Conservation (phyloP, 2,888 invertebrate species). For the Aspidiotus rigidus region DNA sequence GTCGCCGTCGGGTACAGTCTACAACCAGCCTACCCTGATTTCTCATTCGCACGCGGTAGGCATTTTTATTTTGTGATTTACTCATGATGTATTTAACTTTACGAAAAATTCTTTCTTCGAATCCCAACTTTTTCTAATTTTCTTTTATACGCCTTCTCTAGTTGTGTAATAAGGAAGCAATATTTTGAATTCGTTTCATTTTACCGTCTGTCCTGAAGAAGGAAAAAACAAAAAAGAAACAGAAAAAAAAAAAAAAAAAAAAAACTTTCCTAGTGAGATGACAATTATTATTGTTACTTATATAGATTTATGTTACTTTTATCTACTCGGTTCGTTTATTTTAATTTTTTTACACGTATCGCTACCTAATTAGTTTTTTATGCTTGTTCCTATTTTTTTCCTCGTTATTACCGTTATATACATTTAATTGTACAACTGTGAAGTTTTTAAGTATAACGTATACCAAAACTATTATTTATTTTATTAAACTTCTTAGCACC, state of each 20-base stretch:
- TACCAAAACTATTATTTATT: not conserved
- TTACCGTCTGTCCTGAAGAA: not conserved
- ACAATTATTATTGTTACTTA: slow-evolving; percentile 5
- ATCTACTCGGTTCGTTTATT: not conserved
- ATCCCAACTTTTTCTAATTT: not conserved
- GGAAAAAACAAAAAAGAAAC: not conserved
- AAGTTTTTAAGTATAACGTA: not conserved
- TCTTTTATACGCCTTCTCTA: slow-evolving; percentile 22
- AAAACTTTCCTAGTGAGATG: slow-evolving; percentile 17
- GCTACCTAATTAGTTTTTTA: slow-evolving; percentile 14
- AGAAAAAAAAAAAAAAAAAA: not conserved
- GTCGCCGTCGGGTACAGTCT: slow-evolving; percentile 3
- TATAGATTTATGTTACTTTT: slow-evolving; percentile 4
- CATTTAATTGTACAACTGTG: slow-evolving; percentile 1
- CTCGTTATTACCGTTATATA: slow-evolving; percentile 6
- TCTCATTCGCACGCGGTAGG: slow-evolving; percentile 19
- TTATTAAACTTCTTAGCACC: too few species aligned
- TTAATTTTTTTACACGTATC: slow-evolving; percentile 10
- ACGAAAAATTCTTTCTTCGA: slow-evolving; percentile 7
- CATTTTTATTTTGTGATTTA: slow-evolving; percentile 24
- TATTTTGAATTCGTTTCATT: slow-evolving; percentile 17
- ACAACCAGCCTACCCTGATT: not conserved
- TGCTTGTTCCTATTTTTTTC: slow-evolving; percentile 12
- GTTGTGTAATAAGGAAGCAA: slow-evolving; percentile 20
- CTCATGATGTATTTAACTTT: slow-evolving; percentile 7